Base-by-base conservation (phyloP, 1,140 invertebrate genomes). In the Drosophila cardini region DNA sequence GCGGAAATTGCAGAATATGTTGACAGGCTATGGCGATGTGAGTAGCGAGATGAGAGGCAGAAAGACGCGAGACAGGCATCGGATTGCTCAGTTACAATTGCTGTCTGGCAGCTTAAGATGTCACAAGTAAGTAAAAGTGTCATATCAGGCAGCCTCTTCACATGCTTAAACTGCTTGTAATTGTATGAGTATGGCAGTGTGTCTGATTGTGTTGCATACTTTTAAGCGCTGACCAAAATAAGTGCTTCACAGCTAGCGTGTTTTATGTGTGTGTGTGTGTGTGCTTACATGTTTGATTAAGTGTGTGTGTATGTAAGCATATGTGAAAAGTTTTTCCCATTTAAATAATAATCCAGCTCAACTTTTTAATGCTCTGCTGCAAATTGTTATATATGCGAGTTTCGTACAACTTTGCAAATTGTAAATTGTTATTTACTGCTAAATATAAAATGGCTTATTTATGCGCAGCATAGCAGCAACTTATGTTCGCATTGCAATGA, bases 1-100 rank as follows among this genome's bases (percentile, higher is more conserved):
- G 68, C 84, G 84, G 85, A 89, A 89, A 89, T 89, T 80, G 77
- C 77, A 89, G 61, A 73, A 60, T 52, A 45, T 46, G 45, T 45
- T 40, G 58, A 61, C 52, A 62, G 26, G 10, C 38, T n/a, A n/a
- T n/a, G n/a, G 21, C 21, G 21, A 26, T 26, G 21, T 26, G 21
- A 26, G 21, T 26, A 2, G 21, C 21, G 21, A 4, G 1, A 4
- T 4, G 21, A 26, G 15, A 45, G 9, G 6, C 26, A 7, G 52
- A 7, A 42, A 13, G 40, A 6, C 10, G 45, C 42, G 45, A 48
- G 15, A 13, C 26, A 30, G 30, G 3, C n/a, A 4, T 26, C 38
- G n/a, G 16, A 40, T 57, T 57, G 34, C 40, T 58, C 52, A 21
- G 15, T 55, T 55, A 18, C 34, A 38, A 34, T 40, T 38, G 34